Evolutionary conservation across 2,888 invertebrate genomes (phyloP).

Genomic region (Cacoxenus indagator): DNA sequence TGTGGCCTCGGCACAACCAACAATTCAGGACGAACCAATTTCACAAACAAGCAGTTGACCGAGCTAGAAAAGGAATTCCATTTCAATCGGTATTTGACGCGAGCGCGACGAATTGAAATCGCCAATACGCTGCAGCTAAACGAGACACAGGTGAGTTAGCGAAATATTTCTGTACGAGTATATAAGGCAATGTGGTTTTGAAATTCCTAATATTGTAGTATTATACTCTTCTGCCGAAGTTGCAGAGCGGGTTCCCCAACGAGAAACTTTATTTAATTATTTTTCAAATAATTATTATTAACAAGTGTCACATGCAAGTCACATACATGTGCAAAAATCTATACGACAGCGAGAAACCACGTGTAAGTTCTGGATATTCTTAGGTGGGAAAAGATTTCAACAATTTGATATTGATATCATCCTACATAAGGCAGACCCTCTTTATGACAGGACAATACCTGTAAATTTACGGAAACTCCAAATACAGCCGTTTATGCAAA

Average conservation of each 20-base stretch:
- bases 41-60: conserved; percentile 99
- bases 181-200: neutral
- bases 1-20: conserved; percentile 72
- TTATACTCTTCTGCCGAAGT: neutral
- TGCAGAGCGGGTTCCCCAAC: neutral
- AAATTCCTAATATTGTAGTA: too few species aligned
- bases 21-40: conserved; percentile 96
- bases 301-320: too few species aligned
- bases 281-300: too few species aligned
- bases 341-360: too few species aligned
- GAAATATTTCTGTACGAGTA: neutral
- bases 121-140: conserved; percentile 96
- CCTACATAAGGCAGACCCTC: too few species aligned
- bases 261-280: neutral
- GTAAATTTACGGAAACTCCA: too few species aligned
- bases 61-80: conserved; percentile 99
- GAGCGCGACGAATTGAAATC: conserved; percentile 97
- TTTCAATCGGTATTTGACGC: conserved; percentile 98
- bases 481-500: too few species aligned
- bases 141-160: conserved; percentile 84
- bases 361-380: too few species aligned
- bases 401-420: too few species aligned
- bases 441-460: too few species aligned
- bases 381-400: too few species aligned
- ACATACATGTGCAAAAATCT: too few species aligned